phyloP scores from a whole-genome alignment of 2,888 invertebrate genomes.

The Synergus gifuensis region DNA sequence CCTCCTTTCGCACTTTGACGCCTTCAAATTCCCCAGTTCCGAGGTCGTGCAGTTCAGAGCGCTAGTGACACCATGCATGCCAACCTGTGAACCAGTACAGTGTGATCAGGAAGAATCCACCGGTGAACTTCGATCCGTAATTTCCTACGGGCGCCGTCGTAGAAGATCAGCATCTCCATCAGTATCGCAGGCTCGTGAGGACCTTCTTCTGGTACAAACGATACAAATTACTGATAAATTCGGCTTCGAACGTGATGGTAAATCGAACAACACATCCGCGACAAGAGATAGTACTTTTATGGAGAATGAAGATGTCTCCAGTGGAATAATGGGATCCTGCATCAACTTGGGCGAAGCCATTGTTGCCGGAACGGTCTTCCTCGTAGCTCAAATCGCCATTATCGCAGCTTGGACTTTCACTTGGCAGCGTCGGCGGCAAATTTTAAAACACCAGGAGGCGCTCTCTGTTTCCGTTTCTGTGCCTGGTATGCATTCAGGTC shows the following conservation, averaged over 20 bases:
- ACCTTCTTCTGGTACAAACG: slow-evolving; percentile 92
- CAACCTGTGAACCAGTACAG: slow-evolving; percentile 93
- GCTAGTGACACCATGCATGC: slow-evolving; percentile 96
- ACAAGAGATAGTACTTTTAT: slow-evolving; percentile 87
- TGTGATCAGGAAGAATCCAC: slow-evolving; percentile 91
- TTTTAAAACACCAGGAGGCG: slow-evolving; percentile 83
- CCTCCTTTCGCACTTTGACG: slow-evolving; percentile 94
- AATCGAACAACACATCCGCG: slow-evolving; percentile 64
- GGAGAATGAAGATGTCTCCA: slow-evolving; percentile 80
- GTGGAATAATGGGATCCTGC: slow-evolving; percentile 80
- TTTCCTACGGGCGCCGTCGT: slow-evolving; percentile 90
- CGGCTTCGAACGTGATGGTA: slow-evolving; percentile 85
- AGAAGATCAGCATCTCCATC: slow-evolving; percentile 76
- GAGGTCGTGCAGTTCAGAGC: slow-evolving; percentile 97
- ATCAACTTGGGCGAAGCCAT: slow-evolving; percentile 89
- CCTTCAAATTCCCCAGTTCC: slow-evolving; percentile 97
- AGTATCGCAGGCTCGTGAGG: slow-evolving; percentile 83
- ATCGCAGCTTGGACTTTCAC: slow-evolving; percentile 93
- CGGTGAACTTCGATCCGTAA: slow-evolving; percentile 89
- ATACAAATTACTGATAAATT: slow-evolving; percentile 96
- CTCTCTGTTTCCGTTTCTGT: slow-evolving; percentile 82
- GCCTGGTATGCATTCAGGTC: slow-evolving; percentile 81
- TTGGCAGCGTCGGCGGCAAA: slow-evolving; percentile 87
- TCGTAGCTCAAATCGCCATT: slow-evolving; percentile 91
- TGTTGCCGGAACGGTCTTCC: slow-evolving; percentile 91